phyloP scores from a whole-genome alignment of 2,113 vertebrate genomes.

The Petroica traversi region DNA sequence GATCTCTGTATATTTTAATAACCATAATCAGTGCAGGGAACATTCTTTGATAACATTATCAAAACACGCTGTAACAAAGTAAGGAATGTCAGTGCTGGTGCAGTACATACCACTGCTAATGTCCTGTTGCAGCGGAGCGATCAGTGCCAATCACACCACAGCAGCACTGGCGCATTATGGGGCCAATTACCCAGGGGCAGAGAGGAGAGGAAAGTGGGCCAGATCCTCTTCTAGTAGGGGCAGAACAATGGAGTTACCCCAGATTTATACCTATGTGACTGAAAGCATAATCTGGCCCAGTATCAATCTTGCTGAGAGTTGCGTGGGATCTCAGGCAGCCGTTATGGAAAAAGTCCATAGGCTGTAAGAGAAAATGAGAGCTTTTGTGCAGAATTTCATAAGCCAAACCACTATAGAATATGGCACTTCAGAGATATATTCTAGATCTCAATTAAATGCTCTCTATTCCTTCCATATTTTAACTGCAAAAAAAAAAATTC shows the following conservation, averaged over 20 bases:
- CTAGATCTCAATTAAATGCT: not conserved
- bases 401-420: not conserved
- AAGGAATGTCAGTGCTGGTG: not conserved
- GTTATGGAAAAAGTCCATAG: not conserved
- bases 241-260: not conserved
- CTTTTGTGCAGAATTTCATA: not conserved
- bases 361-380: not conserved
- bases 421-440: not conserved
- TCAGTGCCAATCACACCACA: not conserved
- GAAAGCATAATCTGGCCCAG: not conserved
- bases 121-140: not conserved
- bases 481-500: not conserved
- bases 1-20: slow-evolving; percentile 56
- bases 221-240: not conserved
- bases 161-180: not conserved
- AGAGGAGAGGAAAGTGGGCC: not conserved
- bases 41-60: slow-evolving; percentile 61
- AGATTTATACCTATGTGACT: slow-evolving; percentile 29
- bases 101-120: not conserved
- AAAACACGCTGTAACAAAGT: slow-evolving; percentile 29
- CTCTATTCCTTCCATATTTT: not conserved
- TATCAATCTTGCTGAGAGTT: not conserved
- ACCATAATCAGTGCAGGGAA: slow-evolving; percentile 17
- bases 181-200: slow-evolving; percentile 30
- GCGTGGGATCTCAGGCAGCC: not conserved